A percentile compares a stretch with the other conserved stretches of the same genome.
Conservation (phyloP, 2,113 vertebrate genomes). For the Macaca nemestrina region DNA sequence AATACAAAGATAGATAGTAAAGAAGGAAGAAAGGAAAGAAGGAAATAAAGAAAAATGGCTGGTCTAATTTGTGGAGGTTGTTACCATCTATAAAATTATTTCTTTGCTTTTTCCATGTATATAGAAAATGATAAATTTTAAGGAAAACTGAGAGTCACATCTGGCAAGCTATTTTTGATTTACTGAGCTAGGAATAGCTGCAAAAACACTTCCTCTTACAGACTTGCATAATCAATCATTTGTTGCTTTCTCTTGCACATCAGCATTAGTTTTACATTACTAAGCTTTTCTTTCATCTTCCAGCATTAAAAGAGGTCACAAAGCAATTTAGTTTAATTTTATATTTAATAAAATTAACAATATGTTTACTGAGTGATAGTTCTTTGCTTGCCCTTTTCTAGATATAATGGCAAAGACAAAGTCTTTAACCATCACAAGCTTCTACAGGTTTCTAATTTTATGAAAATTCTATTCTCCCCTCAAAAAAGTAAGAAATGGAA, state of each 20-base stretch:
- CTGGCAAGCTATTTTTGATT: constrained; percentile 75
- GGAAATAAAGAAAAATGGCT: neutral
- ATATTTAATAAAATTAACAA: constrained; percentile 36
- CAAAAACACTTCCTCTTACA: constrained; percentile 63
- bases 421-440: neutral
- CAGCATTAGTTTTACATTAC: constrained; percentile 47
- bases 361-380: neutral
- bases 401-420: neutral
- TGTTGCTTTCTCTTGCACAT: constrained; percentile 41
- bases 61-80: neutral
- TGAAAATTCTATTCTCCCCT: neutral
- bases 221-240: constrained; percentile 67
- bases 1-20: neutral
- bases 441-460: neutral
- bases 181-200: constrained; percentile 69
- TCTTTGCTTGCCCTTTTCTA: neutral
- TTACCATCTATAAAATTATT: constrained; percentile 36
- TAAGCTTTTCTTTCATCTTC: neutral
- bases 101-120: constrained; percentile 19
- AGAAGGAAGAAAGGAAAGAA: neutral
- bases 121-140: constrained; percentile 69
- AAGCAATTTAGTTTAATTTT: constrained; percentile 28
- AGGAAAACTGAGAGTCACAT: constrained; percentile 66
- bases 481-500: neutral
- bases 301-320: constrained; percentile 42